Evolutionary conservation across 1,140 invertebrate genomes (phyloP).

Genomic region (Neodiprion virginianus): DNA sequence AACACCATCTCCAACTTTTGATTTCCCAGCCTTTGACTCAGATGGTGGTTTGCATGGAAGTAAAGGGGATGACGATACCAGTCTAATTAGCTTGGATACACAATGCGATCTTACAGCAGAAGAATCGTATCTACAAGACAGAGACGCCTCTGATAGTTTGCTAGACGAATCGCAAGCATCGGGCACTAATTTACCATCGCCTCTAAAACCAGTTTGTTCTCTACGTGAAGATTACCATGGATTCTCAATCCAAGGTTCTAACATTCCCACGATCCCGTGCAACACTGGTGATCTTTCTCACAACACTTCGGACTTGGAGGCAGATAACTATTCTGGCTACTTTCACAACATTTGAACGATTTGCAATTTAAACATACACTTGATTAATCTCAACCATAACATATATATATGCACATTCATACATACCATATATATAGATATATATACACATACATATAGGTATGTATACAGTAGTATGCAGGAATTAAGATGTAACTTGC

Average conservation of each 20-base stretch:
- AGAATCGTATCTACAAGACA: conserved; percentile 43
- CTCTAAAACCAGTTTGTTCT: conserved; percentile 62
- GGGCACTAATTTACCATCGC: conserved; percentile 67
- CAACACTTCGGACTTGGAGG: conserved; percentile 42
- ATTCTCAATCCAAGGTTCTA: conserved; percentile 71
- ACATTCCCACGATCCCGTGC: conserved; percentile 77
- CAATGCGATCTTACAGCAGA: conserved; percentile 49
- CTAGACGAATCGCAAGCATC: conserved; percentile 64
- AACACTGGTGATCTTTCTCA: conserved; percentile 68
- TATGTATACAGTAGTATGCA: background rate
- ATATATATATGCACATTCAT: background rate
- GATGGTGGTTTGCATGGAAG: conserved; percentile 50
- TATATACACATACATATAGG: background rate
- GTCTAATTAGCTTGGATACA: conserved; percentile 66
- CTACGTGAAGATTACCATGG: conserved; percentile 68
- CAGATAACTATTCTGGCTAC: conserved; percentile 41
- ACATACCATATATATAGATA: background rate
- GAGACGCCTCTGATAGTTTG: conserved; percentile 45
- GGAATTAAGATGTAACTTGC: too few species aligned
- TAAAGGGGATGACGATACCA: conserved; percentile 53
- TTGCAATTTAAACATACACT: background rate
- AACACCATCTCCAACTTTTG: conserved; percentile 57
- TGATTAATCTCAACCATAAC: background rate
- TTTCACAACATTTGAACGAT: conserved; percentile 41
- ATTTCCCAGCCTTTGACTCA: conserved; percentile 54